phyloP scores from a whole-genome alignment of 2,113 vertebrate species.

The Melanocharis versteri region DNA sequence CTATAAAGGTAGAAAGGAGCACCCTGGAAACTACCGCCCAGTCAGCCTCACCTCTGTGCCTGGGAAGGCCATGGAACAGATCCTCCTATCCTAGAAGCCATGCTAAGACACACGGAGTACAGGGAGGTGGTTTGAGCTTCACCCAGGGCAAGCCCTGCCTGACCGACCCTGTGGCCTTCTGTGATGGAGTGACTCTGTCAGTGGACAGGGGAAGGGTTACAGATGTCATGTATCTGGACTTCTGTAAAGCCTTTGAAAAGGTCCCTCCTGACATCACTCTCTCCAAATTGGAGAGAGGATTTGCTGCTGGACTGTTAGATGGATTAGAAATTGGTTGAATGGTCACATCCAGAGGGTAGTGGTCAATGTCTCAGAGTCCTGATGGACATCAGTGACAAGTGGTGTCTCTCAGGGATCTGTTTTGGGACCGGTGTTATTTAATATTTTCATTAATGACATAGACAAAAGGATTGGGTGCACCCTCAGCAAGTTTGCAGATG shows the following conservation, averaged over 20 bases:
- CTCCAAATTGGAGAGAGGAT: not conserved
- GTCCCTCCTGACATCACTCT: not conserved
- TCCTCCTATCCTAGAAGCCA: not conserved
- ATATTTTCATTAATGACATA: not conserved
- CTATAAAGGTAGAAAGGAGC: not conserved
- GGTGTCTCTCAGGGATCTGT: not conserved
- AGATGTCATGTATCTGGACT: not conserved
- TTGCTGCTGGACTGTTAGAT: not conserved
- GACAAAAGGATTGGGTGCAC: not conserved
- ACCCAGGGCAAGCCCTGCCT: not conserved
- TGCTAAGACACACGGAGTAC: not conserved
- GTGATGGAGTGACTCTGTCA: not conserved
- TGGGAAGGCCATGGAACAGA: not conserved
- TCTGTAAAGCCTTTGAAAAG: not conserved
- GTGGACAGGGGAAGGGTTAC: not conserved
- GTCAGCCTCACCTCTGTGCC: not conserved
- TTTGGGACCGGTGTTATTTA: not conserved
- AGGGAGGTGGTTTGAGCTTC: not conserved
- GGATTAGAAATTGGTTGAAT: not conserved
- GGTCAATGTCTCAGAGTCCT: not conserved
- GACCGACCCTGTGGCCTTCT: not conserved
- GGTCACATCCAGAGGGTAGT: not conserved
- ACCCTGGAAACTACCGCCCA: not conserved
- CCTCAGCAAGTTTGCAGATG: not conserved
- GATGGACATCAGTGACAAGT: not conserved